phyloP scores from a whole-genome alignment of 2,888 invertebrate species.

The Chouioia cunea region DNA sequence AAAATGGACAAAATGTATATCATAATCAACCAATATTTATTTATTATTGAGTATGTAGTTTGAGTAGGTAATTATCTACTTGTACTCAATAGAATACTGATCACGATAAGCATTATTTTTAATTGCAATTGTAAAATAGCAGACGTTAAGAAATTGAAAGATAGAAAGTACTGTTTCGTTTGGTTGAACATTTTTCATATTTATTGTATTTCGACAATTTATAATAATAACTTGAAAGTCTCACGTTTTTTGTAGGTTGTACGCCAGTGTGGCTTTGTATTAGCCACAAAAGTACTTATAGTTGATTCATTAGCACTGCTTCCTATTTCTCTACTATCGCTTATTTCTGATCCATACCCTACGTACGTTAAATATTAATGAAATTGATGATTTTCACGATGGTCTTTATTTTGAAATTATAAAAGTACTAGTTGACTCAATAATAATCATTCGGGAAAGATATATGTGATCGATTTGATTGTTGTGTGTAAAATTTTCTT shows the following conservation, averaged over 20 bases:
- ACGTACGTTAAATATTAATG: constrained; percentile 52
- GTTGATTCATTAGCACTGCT: constrained; percentile 72
- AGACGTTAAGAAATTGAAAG: background rate
- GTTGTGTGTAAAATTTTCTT: too few species aligned
- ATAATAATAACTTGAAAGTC: constrained; percentile 43
- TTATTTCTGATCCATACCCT: constrained; percentile 83
- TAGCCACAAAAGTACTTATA: constrained; percentile 61
- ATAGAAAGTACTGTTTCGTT: too few species aligned
- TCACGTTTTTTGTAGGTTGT: constrained; percentile 76
- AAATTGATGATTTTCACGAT: background rate
- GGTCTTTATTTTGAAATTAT: background rate
- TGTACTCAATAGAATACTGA: constrained; percentile 1
- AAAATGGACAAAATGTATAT: too few species aligned
- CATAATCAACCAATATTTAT: too few species aligned
- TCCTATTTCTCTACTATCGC: constrained; percentile 75
- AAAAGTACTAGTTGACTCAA: background rate
- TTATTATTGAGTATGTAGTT: too few species aligned
- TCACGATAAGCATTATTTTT: background rate
- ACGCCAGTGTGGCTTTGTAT: constrained; percentile 73
- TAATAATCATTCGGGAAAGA: background rate
- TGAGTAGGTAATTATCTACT: too few species aligned
- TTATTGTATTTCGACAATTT: constrained; percentile 10
- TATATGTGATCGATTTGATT: too few species aligned
- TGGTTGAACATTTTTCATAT: constrained; percentile 1
- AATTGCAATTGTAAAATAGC: background rate